phyloP scores from a whole-genome alignment of 2,797 vertebrate genomes.

The Sphenodon punctatus region DNA sequence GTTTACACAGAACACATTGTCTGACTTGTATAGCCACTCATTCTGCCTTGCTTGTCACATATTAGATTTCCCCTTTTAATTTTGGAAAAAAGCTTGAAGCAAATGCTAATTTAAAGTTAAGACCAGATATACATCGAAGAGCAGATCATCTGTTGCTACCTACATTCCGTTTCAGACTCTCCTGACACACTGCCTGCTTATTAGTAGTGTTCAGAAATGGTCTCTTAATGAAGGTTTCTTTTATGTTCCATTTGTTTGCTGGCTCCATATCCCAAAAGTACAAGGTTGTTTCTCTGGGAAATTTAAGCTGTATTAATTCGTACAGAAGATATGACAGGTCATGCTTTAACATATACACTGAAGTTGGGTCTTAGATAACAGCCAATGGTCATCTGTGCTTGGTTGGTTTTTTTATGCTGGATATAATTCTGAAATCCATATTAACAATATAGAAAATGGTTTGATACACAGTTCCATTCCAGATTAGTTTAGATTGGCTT shows the following conservation, averaged over 20 bases:
- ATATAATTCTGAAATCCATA: neutral
- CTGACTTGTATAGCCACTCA: neutral
- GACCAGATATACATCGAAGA: neutral
- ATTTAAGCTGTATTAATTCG: neutral
- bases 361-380: neutral
- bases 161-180: neutral
- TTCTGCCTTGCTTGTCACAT: neutral
- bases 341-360: neutral
- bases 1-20: fast-evolving
- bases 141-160: fast-evolving
- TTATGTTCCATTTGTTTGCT: fast-evolving
- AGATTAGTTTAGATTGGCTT: neutral
- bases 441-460: neutral
- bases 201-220: neutral
- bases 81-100: fast-evolving
- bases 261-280: fast-evolving
- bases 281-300: neutral
- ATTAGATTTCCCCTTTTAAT: neutral
- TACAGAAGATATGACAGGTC: neutral
- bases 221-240: neutral
- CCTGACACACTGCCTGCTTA: neutral
- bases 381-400: too few relatives aligned
- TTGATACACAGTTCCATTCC: neutral
- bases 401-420: neutral
- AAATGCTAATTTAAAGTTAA: neutral